Percentiles rank a stretch among this genome's conserved stretches.
Conservation (phyloP, 2,797 vertebrate species). For the Pipistrellus nathusii region DNA sequence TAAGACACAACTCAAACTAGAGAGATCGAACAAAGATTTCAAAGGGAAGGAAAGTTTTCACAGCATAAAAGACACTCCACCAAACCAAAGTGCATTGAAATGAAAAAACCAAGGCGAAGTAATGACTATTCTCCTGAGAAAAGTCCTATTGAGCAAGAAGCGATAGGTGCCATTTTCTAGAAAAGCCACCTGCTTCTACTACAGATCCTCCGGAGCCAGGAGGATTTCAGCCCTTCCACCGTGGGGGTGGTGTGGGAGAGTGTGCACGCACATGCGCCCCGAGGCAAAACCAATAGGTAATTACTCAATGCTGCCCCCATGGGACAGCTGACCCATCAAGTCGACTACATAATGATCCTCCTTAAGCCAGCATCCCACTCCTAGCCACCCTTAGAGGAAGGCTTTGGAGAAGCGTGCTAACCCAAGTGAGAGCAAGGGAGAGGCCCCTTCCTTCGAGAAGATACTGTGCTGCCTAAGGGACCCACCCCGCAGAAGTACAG, state of each 20-base stretch:
- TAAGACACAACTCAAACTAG: slow-evolving; percentile 60
- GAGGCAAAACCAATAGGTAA: slow-evolving; percentile 41
- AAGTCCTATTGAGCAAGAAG: slow-evolving; percentile 65
- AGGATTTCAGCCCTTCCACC: background rate
- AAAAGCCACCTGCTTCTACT: slow-evolving; percentile 60
- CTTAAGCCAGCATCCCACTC: background rate
- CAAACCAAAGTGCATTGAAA: slow-evolving; percentile 26
- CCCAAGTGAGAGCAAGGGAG: background rate
- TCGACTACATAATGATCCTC: background rate
- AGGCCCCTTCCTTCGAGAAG: background rate
- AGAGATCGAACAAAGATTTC: slow-evolving; percentile 62
- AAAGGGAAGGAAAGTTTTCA: slow-evolving; percentile 64
- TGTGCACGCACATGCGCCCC: background rate
- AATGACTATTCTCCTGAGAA: slow-evolving; percentile 53
- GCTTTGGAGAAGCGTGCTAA: background rate
- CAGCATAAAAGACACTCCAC: slow-evolving; percentile 45
- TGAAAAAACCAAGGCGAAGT: slow-evolving; percentile 46
- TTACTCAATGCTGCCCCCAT: background rate
- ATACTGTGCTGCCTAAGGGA: background rate
- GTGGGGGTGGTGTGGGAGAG: background rate
- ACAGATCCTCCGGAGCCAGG: background rate
- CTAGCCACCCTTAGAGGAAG: background rate
- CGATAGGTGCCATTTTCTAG: slow-evolving; percentile 55
- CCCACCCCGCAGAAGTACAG: background rate
- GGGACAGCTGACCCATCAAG: background rate